Evolutionary conservation across 1,140 invertebrate species (phyloP), one percentile per base, ranked within the genome.

Genomic region (Oscheius sp.): DNA sequence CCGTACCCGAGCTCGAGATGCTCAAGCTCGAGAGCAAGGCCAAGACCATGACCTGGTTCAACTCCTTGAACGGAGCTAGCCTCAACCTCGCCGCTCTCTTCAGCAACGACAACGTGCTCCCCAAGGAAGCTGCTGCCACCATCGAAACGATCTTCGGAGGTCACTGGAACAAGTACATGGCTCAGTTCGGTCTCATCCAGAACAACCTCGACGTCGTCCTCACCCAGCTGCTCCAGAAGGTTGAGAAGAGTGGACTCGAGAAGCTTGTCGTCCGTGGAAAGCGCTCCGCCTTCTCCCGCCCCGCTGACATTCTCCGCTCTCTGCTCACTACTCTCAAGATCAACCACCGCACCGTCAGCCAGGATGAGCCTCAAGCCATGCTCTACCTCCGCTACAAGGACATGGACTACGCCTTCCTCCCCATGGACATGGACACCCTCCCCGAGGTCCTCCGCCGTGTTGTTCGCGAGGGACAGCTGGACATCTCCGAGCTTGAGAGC

Each of bases 71-170:
- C 31, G 64, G 68, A 35, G 65, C 59, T 3, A 46, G 68, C 63
- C 34, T 70, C n/a, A 65, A 76, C 68, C 81, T 72, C 28, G 80
- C 80, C 52, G 74, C 79, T 28, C 59, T 77, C 55, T 82, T 81
- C 76, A 32, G 79, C 18, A 74, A 78, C 26, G 67, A 74, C 45
- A 46, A 73, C 35, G 38, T 65, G 15, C 66, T 75, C 38, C 63
- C 62, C 52, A 76, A 65, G 28, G 68, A 80, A 20, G 61, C 59
- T 34, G 63, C 78, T 42, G 55, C 73, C 35, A 55, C 65, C 23
- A 38, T 80, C n/a, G 79, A 80, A 29, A 38, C 69, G 20, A 29
- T 73, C 35, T 69, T 80, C 70, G 76, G 78, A 36, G 79, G 79
- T 34, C 32, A 77, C 29, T 76, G 67, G 32, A 46, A 77, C 52